Evolutionary conservation across 2,113 vertebrate genomes (phyloP), one percentile per base, ranked within the genome.

Genomic region (Archilochus colubris): DNA sequence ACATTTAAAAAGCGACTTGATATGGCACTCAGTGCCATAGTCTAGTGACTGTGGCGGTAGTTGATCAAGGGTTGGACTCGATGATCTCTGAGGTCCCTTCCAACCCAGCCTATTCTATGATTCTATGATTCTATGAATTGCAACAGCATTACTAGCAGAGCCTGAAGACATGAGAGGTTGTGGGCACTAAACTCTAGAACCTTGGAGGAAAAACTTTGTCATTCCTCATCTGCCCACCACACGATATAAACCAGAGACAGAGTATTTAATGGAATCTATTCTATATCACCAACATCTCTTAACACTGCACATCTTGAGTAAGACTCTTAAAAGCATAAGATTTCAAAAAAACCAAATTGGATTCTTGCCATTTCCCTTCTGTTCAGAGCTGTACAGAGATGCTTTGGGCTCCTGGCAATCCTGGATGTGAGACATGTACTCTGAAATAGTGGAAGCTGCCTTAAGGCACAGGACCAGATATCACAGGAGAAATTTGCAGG

Each of bases 361-460:
- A 61, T 87, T 67, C 50, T 68, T 93, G 64, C 70, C 54, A 68
- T 79, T 86, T 89, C 36, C 64, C 33, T 89, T 75, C 61, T 92
- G n/a, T 63, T 81, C 84, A 82, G 4, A 2, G 43, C 53, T 5
- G 28, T 36, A 72, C 23, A 88, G 66, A 48, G 27, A 53, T 0
- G 5, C 38, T 84, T 62, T 79, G 0, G 1, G 61, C 44, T 90
- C n/a, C 62, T 81, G 51, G 38, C 33, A 48, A 48, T 67, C 57
- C 48, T 0, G 1, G 57, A 48, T 3, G 10, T 7, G 3, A 89
- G 77, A 81, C 0, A 0, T 3, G 6, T 9, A 6, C 53, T 75
- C 44, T 25, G 12, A 23, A 57, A 74, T 25, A 74, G 46, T 5
- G 31, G 59, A 83, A 87, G 44, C 31, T 36, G 43, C 44, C 38